phyloP scores from a whole-genome alignment of 2,797 vertebrate species.

The Thamnophis elegans region DNA sequence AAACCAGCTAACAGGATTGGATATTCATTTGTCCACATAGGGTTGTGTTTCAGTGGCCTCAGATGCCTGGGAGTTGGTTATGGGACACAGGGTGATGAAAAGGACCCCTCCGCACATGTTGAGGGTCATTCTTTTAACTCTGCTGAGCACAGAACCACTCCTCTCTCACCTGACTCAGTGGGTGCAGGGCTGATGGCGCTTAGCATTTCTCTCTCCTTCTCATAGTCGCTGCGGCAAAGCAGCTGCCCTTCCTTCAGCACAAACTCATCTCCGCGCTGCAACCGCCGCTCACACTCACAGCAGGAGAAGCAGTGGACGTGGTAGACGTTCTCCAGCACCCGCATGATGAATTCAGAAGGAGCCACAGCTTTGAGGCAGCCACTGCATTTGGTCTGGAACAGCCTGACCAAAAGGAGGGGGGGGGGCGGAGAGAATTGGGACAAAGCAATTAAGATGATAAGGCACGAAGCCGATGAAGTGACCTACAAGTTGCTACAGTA shows the following conservation, averaged over 20 bases:
- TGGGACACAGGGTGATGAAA: background rate
- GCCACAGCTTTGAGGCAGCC: slow-evolving; percentile 85
- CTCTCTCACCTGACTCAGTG: slow-evolving; percentile 81
- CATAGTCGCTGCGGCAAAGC: slow-evolving; percentile 88
- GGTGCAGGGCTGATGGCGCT: slow-evolving; percentile 85
- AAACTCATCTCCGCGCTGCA: slow-evolving; percentile 89
- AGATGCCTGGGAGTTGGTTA: background rate
- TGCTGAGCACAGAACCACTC: background rate
- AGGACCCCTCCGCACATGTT: background rate
- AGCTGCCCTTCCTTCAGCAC: slow-evolving; percentile 91
- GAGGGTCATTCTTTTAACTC: too few species aligned
- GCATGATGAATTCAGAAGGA: slow-evolving; percentile 88
- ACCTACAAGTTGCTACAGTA: background rate
- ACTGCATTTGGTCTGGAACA: slow-evolving; percentile 89
- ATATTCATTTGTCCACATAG: background rate
- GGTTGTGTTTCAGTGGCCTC: background rate
- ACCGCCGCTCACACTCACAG: slow-evolving; percentile 88
- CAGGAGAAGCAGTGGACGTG: slow-evolving; percentile 90
- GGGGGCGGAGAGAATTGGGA: background rate
- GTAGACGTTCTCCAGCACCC: slow-evolving; percentile 87
- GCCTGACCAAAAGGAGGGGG: slow-evolving; percentile 59
- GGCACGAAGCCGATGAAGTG: background rate
- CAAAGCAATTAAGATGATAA: background rate
- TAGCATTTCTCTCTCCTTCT: slow-evolving; percentile 90
- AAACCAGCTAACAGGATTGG: background rate